These are phyloP conservation scores for Drosophila athabasca DNA, from an alignment of 1,140 invertebrate genomes.

Conservation along the genomic window DNA sequence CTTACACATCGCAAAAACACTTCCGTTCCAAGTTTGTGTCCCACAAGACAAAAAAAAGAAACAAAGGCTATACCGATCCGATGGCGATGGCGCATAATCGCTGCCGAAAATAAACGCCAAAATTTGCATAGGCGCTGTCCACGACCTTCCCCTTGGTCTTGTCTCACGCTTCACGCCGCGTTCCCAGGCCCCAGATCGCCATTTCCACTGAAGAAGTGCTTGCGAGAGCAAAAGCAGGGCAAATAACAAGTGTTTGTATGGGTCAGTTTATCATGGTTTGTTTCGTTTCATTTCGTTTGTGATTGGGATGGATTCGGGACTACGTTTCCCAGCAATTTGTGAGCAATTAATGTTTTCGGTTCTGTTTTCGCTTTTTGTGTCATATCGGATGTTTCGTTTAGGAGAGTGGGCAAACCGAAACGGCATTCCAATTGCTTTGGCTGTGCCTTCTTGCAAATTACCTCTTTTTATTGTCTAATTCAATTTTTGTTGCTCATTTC, in stretches of 20 bases:
- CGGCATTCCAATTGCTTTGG: constrained; percentile 49
- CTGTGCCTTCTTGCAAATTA: constrained; percentile 13
- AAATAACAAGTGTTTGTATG: constrained; percentile 62
- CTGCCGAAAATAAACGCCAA: constrained; percentile 60
- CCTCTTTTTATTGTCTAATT: constrained; percentile 3
- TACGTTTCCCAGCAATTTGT: constrained; percentile 62
- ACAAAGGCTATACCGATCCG: neutral
- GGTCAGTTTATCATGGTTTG: constrained; percentile 44
- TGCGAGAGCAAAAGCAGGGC: constrained; percentile 6
- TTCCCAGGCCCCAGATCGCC: neutral
- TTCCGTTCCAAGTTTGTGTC: constrained; percentile 58
- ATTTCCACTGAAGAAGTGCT: constrained; percentile 7
- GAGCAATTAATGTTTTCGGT: constrained; percentile 60
- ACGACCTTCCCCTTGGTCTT: neutral
- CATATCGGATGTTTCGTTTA: neutral
- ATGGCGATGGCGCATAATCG: constrained; percentile 18
- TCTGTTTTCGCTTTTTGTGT: constrained; percentile 15
- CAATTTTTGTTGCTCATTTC: constrained; percentile 19
- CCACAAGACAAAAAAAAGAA: constrained; percentile 30
- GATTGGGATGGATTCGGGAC: constrained; percentile 4
- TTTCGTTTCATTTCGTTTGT: neutral
- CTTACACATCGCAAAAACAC: constrained; percentile 77
- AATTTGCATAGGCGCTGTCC: constrained; percentile 31
- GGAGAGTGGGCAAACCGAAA: constrained; percentile 28
- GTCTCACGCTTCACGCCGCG: neutral